Base-by-base conservation (phyloP, 2,888 invertebrate genomes). In the Shargacucullia verbasci region DNA sequence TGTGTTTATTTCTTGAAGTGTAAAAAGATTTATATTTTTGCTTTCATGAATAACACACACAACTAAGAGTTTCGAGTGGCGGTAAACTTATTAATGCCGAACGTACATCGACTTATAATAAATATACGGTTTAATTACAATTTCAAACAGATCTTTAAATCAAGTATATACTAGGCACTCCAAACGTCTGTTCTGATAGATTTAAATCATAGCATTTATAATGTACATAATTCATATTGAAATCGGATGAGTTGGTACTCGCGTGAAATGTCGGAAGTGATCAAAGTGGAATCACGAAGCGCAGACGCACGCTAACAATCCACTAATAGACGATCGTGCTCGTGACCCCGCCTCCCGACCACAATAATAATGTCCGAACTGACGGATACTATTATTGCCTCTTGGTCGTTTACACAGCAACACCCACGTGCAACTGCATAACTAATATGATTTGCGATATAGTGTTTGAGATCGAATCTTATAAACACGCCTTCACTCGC, bases 301-400 rank as follows among this genome's bases (percentile, higher is more conserved):
- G 79, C 83, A 70, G 84, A 85, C 85, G 84, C 85, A 84, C 86
- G 87, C 87, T 91, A 91, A 92, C 90, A 84, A 88, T 81, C 79
- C 87, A 85, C 89, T 92, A 91, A 92, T 91, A 88, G 89, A 82
- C 84, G 84, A 86, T 88, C 90, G 87, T 87, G 90, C 79, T 88
- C 89, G 91, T 85, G 89, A 89, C 84, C 88, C 83, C 86, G 81
- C 86, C 85, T 82, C 81, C 82, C 79, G 73, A 76, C 73, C 81
- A 80, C 85, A 83, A 87, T 86, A 85, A 86, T 84, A 87, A 84
- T 83, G 81, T 85, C 76, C 71, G 53, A 73, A 76, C 65, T 76
- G 68, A 75, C 68, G 70, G 73, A 70, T 73, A 66, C 71, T 59
- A 70, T 74, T 76, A 74, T 73, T 76, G 75, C 74, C 61, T 61